A percentile compares a stretch with the other conserved stretches of the same genome.
Evolutionary conservation across 2,113 vertebrate genomes (phyloP).

Genomic region (Riparia riparia): DNA sequence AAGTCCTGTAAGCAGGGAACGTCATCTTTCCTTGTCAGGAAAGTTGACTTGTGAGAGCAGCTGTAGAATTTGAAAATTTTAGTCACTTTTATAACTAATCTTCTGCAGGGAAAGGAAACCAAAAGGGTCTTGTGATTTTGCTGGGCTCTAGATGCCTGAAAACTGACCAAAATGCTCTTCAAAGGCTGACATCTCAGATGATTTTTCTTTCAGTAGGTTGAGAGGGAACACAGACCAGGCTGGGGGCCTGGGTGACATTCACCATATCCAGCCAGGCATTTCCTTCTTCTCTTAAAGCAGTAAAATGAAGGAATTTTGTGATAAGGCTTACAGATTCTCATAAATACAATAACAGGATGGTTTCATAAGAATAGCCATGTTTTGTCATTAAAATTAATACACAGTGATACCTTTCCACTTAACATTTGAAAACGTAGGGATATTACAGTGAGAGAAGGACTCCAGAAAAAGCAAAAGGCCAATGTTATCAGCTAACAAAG

Average conservation of each 20-base stretch:
- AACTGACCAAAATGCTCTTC: background rate
- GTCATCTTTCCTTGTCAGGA: background rate
- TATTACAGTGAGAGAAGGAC: background rate
- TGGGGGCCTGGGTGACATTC: background rate
- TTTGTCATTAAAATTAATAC: background rate
- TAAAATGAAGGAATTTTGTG: background rate
- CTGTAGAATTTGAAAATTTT: background rate
- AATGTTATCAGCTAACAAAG: background rate
- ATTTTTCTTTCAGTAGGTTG: background rate
- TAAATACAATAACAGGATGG: background rate
- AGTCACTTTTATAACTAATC: background rate
- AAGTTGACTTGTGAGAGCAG: background rate
- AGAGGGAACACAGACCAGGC: background rate
- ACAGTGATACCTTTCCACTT: background rate
- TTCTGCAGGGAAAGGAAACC: background rate
- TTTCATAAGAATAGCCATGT: background rate
- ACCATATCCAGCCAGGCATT: background rate
- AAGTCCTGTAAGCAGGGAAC: background rate
- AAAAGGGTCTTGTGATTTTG: background rate
- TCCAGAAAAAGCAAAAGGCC: background rate
- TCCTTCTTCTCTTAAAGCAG: background rate
- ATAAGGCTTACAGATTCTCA: background rate
- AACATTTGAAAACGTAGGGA: accelerated
- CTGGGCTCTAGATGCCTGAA: background rate
- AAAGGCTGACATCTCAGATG: background rate